Conservation (phyloP, 2,797 vertebrate genomes). For the Pseudochaenichthys georgianus region DNA sequence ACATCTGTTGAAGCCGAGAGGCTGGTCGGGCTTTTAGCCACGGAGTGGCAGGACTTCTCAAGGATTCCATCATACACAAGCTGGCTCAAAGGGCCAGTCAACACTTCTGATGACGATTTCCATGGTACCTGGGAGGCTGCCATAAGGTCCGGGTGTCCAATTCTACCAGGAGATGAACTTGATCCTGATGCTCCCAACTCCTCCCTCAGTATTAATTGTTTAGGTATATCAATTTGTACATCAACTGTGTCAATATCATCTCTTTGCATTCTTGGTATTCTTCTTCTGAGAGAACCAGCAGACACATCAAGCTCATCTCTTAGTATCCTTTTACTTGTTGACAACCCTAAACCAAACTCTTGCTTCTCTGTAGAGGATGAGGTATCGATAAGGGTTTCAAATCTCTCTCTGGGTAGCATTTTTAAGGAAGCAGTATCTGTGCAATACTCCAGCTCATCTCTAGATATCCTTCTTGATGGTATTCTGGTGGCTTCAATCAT, state of each 20-base stretch:
- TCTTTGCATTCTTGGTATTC: constrained; percentile 56
- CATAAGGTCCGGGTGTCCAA: constrained; percentile 90
- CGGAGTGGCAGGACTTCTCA: constrained; percentile 92
- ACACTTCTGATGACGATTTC: constrained; percentile 66
- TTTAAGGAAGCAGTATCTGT: constrained; percentile 52
- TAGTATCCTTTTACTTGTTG: constrained; percentile 47
- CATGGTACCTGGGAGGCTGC: constrained; percentile 83
- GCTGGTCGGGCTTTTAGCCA: constrained; percentile 55
- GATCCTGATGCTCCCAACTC: constrained; percentile 68
- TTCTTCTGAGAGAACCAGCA: constrained; percentile 66
- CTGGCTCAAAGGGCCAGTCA: constrained; percentile 82
- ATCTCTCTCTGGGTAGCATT: constrained; percentile 62
- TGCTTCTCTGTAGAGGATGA: constrained; percentile 51
- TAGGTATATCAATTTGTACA: constrained; percentile 52
- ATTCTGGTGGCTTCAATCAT: constrained; percentile 48
- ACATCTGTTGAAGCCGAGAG: constrained; percentile 65
- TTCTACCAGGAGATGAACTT: constrained; percentile 71
- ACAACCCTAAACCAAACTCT: constrained; percentile 61
- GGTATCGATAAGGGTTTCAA: constrained; percentile 46
- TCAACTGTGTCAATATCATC: constrained; percentile 63
- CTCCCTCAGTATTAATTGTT: constrained; percentile 58
- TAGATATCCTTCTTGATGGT: constrained; percentile 64
- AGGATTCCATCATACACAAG: constrained; percentile 96
- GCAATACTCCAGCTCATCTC: constrained; percentile 73
- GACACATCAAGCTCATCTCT: constrained; percentile 73